Conservation (phyloP, 2,113 vertebrate species). For the Sterna hirundo region DNA sequence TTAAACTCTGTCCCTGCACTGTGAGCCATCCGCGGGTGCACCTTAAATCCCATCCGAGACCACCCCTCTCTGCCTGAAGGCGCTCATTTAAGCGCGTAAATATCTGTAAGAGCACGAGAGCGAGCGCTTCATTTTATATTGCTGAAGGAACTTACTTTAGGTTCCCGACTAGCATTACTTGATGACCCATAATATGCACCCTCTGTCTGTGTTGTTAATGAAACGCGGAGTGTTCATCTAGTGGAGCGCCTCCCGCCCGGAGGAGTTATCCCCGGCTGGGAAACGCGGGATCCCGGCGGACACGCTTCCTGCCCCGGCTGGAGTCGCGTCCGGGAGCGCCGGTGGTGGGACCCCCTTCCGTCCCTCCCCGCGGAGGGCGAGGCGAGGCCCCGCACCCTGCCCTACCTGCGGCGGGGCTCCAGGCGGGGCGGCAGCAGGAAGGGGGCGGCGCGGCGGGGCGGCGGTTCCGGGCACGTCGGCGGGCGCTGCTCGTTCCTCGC, state of each 20-base stretch:
- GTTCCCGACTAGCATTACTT: rapidly evolving
- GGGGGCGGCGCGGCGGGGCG: not conserved
- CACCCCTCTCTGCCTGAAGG: not conserved
- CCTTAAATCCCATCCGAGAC: rapidly evolving
- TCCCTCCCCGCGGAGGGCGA: not conserved
- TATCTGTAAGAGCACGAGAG: too few species aligned
- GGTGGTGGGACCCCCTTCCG: not conserved
- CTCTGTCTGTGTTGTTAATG: rapidly evolving
- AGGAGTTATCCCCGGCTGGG: not conserved
- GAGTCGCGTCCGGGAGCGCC: not conserved
- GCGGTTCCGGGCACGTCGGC: not conserved
- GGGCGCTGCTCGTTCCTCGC: not conserved
- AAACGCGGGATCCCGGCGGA: not conserved
- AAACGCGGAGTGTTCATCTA: rapidly evolving
- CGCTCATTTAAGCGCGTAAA: rapidly evolving
- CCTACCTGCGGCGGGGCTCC: conserved; percentile 40
- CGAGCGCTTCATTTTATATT: rapidly evolving
- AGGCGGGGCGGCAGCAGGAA: not conserved
- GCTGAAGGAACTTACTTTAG: too few species aligned
- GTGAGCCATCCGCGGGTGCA: not conserved
- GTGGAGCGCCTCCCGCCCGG: not conserved
- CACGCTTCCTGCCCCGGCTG: rapidly evolving
- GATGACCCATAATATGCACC: rapidly evolving
- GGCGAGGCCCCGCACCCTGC: not conserved
- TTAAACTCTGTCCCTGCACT: not conserved